Evolutionary conservation across 2,888 invertebrate genomes (phyloP).

Genomic region (Oxytorus armatus): DNA sequence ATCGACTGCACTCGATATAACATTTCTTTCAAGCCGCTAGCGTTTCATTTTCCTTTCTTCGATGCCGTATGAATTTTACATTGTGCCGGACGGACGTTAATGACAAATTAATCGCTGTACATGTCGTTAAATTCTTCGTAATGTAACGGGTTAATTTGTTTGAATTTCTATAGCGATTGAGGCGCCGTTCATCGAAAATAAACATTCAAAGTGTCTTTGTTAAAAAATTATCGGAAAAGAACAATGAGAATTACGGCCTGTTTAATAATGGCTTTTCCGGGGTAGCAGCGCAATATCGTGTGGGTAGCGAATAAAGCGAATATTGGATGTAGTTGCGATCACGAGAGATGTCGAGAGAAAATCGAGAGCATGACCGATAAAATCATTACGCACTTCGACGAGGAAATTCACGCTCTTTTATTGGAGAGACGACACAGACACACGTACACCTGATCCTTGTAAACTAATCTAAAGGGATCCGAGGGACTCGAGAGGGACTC

Average conservation of each 20-base stretch:
- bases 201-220: no score
- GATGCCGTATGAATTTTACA: conserved; percentile 1
- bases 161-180: background rate
- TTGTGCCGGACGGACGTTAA: background rate
- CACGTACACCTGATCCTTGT: conserved; percentile 74
- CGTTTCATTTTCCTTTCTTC: conserved; percentile 22
- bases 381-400: conserved; percentile 76
- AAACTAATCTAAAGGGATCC: conserved; percentile 68
- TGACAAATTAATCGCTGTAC: conserved; percentile 45
- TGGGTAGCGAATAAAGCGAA: conserved; percentile 28
- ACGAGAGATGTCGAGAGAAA: conserved; percentile 55
- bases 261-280: conserved; percentile 58
- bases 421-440: conserved; percentile 59
- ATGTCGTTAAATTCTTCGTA: conserved; percentile 8
- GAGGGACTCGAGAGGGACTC: conserved; percentile 48
- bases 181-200: no score
- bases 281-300: conserved; percentile 26
- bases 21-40: background rate
- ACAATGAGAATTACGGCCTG: no score
- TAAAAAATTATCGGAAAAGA: no score
- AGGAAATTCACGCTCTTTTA: conserved; percentile 76
- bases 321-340: conserved; percentile 58
- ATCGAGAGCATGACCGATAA: conserved; percentile 72
- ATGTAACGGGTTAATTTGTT: background rate
- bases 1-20: conserved; percentile 21